A percentile compares a stretch with the other conserved stretches of the same genome.
These are phyloP conservation scores for Dryoscopus gambensis DNA, from an alignment of 2,113 vertebrate genomes.

Conservation along the genomic window DNA sequence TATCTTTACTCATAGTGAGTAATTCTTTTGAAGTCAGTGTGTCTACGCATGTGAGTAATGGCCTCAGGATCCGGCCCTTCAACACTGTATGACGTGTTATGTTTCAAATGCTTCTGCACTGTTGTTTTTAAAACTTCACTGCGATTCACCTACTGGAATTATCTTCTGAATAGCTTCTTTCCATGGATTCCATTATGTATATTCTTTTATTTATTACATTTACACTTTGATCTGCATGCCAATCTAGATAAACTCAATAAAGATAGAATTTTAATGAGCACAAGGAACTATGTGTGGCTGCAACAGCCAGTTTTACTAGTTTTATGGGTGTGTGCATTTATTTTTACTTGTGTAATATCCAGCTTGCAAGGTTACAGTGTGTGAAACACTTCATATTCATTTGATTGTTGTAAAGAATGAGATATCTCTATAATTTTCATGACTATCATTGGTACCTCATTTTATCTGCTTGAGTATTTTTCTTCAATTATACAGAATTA, in stretches of 20 bases:
- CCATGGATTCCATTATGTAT: slow-evolving; percentile 66
- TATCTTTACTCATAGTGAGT: slow-evolving; percentile 14
- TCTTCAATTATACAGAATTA: neutral
- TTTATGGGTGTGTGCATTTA: slow-evolving; percentile 76
- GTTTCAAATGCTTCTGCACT: slow-evolving; percentile 32
- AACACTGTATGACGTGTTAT: slow-evolving; percentile 16
- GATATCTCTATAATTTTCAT: neutral
- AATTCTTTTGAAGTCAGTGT: slow-evolving; percentile 52
- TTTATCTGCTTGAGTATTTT: neutral
- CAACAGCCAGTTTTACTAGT: slow-evolving; percentile 78
- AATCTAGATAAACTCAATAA: slow-evolving; percentile 75
- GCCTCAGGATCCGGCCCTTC: slow-evolving; percentile 45
- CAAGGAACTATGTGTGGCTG: slow-evolving; percentile 69
- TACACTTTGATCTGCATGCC: slow-evolving; percentile 78
- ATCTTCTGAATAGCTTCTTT: slow-evolving; percentile 68
- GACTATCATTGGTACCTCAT: neutral
- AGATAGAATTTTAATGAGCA: slow-evolving; percentile 75
- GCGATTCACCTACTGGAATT: slow-evolving; percentile 52
- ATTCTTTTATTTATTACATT: slow-evolving; percentile 71
- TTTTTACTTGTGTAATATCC: slow-evolving; percentile 78
- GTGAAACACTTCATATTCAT: slow-evolving; percentile 63
- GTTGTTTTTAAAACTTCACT: slow-evolving; percentile 51
- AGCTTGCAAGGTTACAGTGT: slow-evolving; percentile 60
- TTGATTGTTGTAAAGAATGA: slow-evolving; percentile 39
- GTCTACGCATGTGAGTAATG: slow-evolving; percentile 40